Conservation (phyloP, 1,140 invertebrate species). For the Microplitis mediator region DNA sequence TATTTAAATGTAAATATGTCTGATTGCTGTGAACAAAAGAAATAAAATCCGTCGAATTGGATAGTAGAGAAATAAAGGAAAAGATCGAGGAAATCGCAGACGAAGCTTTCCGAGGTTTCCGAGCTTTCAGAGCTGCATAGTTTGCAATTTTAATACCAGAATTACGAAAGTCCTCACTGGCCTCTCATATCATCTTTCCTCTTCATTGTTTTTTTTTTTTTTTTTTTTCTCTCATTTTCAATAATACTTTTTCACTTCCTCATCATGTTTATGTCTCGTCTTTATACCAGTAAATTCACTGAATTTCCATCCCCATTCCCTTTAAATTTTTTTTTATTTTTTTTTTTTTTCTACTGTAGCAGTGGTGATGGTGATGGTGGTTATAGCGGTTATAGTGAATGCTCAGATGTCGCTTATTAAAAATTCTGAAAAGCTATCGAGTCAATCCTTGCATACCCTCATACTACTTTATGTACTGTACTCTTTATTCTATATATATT, state of each 20-base stretch:
- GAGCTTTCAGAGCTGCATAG: not conserved
- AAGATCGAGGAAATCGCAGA: not conserved
- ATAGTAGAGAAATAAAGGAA: too few relatives aligned
- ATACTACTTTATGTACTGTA: not conserved
- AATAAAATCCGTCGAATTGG: too few relatives aligned
- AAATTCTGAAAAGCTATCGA: slow-evolving; percentile 1
- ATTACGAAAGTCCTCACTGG: not conserved
- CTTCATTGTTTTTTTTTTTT: not conserved
- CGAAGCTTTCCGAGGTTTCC: not conserved
- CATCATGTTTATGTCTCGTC: not conserved
- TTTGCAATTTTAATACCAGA: slow-evolving; percentile 2
- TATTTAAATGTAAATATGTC: too few relatives aligned
- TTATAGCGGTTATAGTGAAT: not conserved
- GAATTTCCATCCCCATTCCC: not conserved
- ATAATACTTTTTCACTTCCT: not conserved
- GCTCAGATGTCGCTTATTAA: not conserved
- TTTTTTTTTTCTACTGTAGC: too few relatives aligned
- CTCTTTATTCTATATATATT: not conserved
- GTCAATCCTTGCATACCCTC: not conserved
- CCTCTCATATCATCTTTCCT: not conserved
- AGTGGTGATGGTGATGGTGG: too few relatives aligned
- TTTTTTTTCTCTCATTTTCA: not conserved
- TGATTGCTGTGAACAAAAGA: too few relatives aligned
- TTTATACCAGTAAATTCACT: not conserved
- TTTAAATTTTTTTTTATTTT: not conserved